A percentile compares a stretch with the other conserved stretches of the same genome.
Evolutionary conservation across 2,888 invertebrate species (phyloP).

Genomic region (Xestia sexstrigata): DNA sequence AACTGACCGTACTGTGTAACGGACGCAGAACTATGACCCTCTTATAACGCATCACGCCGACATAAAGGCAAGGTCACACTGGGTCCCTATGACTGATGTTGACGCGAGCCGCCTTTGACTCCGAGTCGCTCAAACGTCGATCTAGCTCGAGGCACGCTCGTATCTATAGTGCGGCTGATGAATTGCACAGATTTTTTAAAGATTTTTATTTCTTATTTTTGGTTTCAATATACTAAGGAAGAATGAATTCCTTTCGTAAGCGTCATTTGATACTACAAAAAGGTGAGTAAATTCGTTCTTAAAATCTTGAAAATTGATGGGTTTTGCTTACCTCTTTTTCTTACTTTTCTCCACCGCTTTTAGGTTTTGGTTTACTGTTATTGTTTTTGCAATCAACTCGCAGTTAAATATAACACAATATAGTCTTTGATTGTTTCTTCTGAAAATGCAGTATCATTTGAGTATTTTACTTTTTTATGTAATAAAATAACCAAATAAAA

Average conservation of each 20-base stretch:
- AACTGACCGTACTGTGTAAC: slow-evolving; percentile 62
- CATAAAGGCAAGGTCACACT: slow-evolving; percentile 83
- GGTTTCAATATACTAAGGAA: no score
- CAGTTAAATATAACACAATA: background rate
- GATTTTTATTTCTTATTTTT: no score
- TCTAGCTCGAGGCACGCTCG: slow-evolving; percentile 74
- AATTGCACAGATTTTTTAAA: background rate
- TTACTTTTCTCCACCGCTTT: background rate
- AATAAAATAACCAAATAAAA: background rate
- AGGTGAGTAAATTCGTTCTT: background rate
- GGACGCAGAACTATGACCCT: slow-evolving; percentile 69
- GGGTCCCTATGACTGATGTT: slow-evolving; percentile 85
- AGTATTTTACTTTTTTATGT: background rate
- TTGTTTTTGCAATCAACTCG: background rate
- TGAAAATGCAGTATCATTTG: background rate
- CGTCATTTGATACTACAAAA: background rate
- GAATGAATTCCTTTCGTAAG: background rate
- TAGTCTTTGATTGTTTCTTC: background rate
- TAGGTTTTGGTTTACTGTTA: background rate
- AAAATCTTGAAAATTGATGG: background rate
- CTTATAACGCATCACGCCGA: slow-evolving; percentile 72
- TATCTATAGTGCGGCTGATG: slow-evolving; percentile 76
- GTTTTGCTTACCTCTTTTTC: background rate
- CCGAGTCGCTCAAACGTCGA: slow-evolving; percentile 83
- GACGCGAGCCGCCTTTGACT: slow-evolving; percentile 88